Evolutionary conservation across 2,797 vertebrate species (phyloP), one percentile per base, ranked within the genome.

Genomic region (Fratercula arctica): DNA sequence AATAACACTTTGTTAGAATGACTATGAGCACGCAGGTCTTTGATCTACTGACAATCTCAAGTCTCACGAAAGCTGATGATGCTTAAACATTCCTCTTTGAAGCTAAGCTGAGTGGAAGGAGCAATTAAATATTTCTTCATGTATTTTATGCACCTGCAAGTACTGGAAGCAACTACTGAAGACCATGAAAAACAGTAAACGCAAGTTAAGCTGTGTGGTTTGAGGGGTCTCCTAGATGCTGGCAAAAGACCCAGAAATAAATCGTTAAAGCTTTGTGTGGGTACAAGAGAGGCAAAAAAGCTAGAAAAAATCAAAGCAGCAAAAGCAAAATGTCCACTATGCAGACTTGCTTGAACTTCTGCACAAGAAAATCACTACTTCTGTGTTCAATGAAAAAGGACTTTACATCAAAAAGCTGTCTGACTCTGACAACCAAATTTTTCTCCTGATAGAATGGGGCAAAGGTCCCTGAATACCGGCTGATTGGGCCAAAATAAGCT

Each of bases 61-160:
- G 25, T 31, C 37, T 88, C 64, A 78, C 73, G 33, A 70, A 88
- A 95, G 87, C 35, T 61, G 35, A 37, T 54, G 76, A 85, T 74
- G 41, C 60, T 94, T 92, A 94, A 94, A 53, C 18, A 78, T 78
- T 94, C 87, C 24, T 41, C 75, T 95, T 87, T 94, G 88, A 96
- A 94, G 84, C 56, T 87, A 83, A 90, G 28, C 33, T 91, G 61
- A 85, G 29, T 77, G 37, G 73, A 96, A 94, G 41, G 57, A 92
- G 66, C 69, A 95, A 78, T 93, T 93, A 92, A 78, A 48, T 59
- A 28, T 51, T 90, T 87, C 46, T 86, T 92, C 67, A 14, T 41
- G 33, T 85, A 53, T 85, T 82, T 89, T 66, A 63, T 59, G 33
- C 70, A 82, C 35, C 46, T 87, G 46, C 21, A 90, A 85, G 63